A percentile compares a stretch with the other conserved stretches of the same genome.
These are phyloP conservation scores for Eueremaeus valkanovi DNA, from an alignment of 2,888 invertebrate genomes.

Conservation along the genomic window DNA sequence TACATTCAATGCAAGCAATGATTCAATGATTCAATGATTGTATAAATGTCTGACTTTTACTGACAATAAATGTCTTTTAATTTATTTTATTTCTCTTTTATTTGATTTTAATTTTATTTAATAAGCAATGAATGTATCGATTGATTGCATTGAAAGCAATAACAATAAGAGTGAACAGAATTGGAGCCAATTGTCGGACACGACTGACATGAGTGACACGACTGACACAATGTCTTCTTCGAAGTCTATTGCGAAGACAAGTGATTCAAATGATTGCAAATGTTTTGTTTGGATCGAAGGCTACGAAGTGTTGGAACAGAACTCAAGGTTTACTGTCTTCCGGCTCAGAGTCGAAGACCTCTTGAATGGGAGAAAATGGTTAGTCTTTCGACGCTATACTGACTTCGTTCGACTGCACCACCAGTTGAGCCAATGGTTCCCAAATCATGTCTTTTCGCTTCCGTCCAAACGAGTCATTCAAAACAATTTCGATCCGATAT, in stretches of 20 bases:
- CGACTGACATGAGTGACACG: no score
- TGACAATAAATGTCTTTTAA: no score
- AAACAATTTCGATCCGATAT: not conserved
- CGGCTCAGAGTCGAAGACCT: not conserved
- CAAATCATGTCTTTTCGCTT: not conserved
- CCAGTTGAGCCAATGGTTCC: not conserved
- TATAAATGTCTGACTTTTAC: no score
- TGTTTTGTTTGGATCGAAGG: constrained; percentile 9
- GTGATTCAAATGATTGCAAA: not conserved
- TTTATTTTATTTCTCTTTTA: no score
- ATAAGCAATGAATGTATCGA: no score
- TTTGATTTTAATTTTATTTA: no score
- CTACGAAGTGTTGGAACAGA: constrained; percentile 10
- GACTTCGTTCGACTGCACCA: not conserved
- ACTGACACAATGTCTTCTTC: not conserved
- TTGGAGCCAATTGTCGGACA: no score
- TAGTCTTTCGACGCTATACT: not conserved
- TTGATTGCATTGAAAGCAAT: no score
- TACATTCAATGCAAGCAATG: no score
- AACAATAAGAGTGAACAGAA: no score
- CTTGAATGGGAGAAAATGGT: not conserved
- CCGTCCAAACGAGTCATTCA: not conserved
- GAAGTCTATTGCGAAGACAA: not conserved
- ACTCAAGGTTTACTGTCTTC: not conserved
- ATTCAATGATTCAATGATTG: no score